Base-by-base conservation (phyloP, 1,140 invertebrate genomes). In the Papilio polyxenes region DNA sequence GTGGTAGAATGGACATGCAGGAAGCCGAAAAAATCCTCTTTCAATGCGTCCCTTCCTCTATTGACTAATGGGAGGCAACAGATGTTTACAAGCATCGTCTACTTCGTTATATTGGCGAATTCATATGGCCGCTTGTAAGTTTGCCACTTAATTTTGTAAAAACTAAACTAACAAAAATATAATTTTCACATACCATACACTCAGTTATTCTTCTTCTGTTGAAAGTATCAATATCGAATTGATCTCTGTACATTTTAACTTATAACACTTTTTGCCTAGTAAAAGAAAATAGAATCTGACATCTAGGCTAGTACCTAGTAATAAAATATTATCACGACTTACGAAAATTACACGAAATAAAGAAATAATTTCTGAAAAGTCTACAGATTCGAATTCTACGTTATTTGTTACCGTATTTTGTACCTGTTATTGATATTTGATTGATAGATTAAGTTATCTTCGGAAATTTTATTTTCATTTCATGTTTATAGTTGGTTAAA, bases 171-270 rank as follows among this genome's bases (percentile, higher is more conserved):
- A 53, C 2, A 53, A 53, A 53, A 53, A 53, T 53, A 65, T 31
- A 31, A 65, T 37, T 23, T 65, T 6, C 31, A 65, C 62, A 31
- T 65, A 65, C 62, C 62, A 65, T 31, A 65, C 23, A 31, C 23
- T 65, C 62, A 15, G 20, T 65, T 31, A 65, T 65, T 65, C 62
- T 65, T 31, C 62, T 65, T 65, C 62, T 65, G 31, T 65, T 31
- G 10, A 13, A 59, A 7, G 56, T 59, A 20, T 59, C 56, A 9
- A 20, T 65, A 31, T 65, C 62, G 10, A 65, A 65, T 31, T 65
- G 62, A 65, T 65, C 62, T 31, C 9, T 65, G 11, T 65, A 13
- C 62, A 65, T 65, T 65, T 65, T 65, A 10, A 65, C 62, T 31
- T 65, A n/a, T 23, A 9, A 62, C n/a, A 62, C 59, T 62, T 23